Evolutionary conservation across 2,113 vertebrate species (phyloP), one percentile per base, ranked within the genome.

Genomic region (Platichthys flesus): DNA sequence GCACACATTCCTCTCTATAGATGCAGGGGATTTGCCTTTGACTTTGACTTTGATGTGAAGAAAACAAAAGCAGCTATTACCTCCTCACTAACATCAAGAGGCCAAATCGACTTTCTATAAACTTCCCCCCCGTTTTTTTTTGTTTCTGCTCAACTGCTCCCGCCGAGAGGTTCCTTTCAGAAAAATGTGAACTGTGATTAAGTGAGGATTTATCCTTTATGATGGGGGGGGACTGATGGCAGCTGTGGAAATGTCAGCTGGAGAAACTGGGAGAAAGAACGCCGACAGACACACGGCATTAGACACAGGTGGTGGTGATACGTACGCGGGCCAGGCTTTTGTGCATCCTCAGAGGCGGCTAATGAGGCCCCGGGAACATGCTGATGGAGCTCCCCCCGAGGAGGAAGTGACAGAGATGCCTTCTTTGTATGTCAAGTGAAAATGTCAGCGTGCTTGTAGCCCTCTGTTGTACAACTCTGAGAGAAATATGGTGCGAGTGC

Each of bases 161-260:
- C 12, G 12, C 12, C 3, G 40, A 42, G 40, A 42, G 40, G 10
- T 42, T 13, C 12, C 40, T 42, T 13, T 42, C 2, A 42, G 40
- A 74, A 74, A 56, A 20, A 31, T 35, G 3, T 54, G 6, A 47
- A 45, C 14, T 8, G 18, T 15, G 37, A 64, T 74, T 13, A 70
- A 64, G 23, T 13, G 26, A 70, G 6, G 2, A 47, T 61, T 79
- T 87, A 15, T 49, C 5, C 31, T 84, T 70, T 31, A 16, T 1
- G 2, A 55, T 20, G 20, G 5, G 54, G 5, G 3, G 47, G 54
- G 7, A 23, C 23, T 23, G 23, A 23, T 23, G 31, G 13, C 55
- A 59, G 57, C 61, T 77, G 65, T 20, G 72, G 37, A 67, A 82
- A 71, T 61, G 21, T 66, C 65, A 76, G 47, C 57, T 21, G 55